These are phyloP conservation scores for Myiopsitta monachus DNA, from an alignment of 2,113 vertebrate species.

Conservation along the genomic window DNA sequence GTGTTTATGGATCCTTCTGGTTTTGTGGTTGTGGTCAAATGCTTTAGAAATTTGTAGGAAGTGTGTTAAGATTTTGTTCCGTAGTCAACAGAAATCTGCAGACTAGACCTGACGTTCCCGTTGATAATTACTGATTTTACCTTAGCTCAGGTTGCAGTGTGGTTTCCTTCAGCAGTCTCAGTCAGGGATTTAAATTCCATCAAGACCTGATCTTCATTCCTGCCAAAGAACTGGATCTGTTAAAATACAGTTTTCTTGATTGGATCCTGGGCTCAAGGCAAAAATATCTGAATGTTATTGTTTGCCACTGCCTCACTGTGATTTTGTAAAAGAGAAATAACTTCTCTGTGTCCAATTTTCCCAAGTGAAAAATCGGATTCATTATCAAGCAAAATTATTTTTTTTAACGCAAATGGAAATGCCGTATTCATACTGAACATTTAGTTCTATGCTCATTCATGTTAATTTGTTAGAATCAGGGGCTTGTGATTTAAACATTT, in stretches of 20 bases:
- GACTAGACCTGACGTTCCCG: not conserved
- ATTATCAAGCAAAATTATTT: not conserved
- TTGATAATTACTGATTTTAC: conserved; percentile 6
- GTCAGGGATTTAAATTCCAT: not conserved
- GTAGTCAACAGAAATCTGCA: not conserved
- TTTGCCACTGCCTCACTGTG: not conserved
- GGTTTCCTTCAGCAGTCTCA: not conserved
- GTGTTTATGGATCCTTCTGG: not conserved
- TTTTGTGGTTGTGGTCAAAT: not conserved
- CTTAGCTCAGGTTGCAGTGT: not conserved
- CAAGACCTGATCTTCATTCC: not conserved
- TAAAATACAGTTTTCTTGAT: conserved; percentile 10
- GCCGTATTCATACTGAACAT: not conserved
- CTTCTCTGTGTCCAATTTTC: not conserved
- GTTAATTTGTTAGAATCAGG: not conserved
- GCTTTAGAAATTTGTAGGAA: not conserved
- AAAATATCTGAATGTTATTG: not conserved
- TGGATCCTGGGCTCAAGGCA: not conserved
- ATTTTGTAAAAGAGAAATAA: not conserved
- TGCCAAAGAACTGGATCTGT: not conserved
- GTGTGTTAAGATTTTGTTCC: not conserved
- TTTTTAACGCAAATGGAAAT: not conserved
- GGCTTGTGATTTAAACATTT: not conserved
- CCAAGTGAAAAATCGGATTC: not conserved
- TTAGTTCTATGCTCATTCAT: not conserved